These are phyloP conservation scores for Drosophila emarginata DNA, from an alignment of 2,888 invertebrate genomes.

Conservation along the genomic window DNA sequence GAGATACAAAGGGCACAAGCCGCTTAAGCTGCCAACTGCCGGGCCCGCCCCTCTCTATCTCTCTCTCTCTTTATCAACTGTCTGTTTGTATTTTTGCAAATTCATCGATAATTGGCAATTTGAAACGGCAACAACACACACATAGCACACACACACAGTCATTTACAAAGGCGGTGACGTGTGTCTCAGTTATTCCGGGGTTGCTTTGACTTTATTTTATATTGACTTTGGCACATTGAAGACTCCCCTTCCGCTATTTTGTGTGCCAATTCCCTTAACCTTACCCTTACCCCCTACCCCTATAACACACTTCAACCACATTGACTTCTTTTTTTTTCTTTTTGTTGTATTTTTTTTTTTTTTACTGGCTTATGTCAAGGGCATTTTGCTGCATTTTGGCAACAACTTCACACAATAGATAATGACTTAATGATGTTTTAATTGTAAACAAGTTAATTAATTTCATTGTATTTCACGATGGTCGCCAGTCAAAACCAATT, in stretches of 20 bases:
- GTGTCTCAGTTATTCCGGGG: slow-evolving; percentile 38
- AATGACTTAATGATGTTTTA: slow-evolving; percentile 75
- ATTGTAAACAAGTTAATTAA: slow-evolving; percentile 76
- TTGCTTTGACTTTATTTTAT: slow-evolving; percentile 52
- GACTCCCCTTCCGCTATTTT: neutral
- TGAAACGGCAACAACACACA: slow-evolving; percentile 68
- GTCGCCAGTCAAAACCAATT: slow-evolving; percentile 66
- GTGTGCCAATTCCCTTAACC: slow-evolving; percentile 12
- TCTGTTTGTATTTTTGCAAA: slow-evolving; percentile 74
- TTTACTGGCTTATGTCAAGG: slow-evolving; percentile 58
- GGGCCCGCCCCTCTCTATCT: slow-evolving; percentile 46
- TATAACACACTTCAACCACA: neutral
- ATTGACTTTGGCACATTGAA: slow-evolving; percentile 45
- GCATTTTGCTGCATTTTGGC: slow-evolving; percentile 58
- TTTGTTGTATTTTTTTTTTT: neutral
- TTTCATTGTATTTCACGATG: slow-evolving; percentile 48
- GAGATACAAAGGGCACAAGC: slow-evolving; percentile 37
- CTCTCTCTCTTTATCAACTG: slow-evolving; percentile 19
- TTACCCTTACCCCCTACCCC: slow-evolving; percentile 18
- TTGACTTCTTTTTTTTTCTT: neutral
- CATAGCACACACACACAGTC: slow-evolving; percentile 29
- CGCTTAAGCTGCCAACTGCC: slow-evolving; percentile 62
- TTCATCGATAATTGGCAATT: slow-evolving; percentile 79
- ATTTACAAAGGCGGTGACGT: slow-evolving; percentile 48
- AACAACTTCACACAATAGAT: slow-evolving; percentile 66